Conservation (phyloP, 2,888 invertebrate species). For the Nephrotoma flavescens region DNA sequence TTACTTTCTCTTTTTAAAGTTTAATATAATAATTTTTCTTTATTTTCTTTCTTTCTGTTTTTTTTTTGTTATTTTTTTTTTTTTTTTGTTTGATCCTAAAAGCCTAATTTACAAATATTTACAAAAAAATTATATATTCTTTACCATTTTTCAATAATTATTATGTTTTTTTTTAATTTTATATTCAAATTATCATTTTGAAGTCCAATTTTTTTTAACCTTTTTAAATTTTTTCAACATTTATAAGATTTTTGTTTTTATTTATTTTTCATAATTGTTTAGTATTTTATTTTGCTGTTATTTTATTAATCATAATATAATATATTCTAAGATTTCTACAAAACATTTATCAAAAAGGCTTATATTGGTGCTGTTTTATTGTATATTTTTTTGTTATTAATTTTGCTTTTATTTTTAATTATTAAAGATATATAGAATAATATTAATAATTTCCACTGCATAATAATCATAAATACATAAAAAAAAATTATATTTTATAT, state of each 20-base stretch:
- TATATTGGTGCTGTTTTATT: slow-evolving; percentile 2
- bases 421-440: neutral
- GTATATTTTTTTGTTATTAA: neutral
- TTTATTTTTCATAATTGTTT: neutral
- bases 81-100: neutral
- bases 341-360: slow-evolving; percentile 6
- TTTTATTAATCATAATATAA: neutral
- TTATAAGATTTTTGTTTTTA: neutral
- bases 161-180: neutral
- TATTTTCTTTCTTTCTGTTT: neutral
- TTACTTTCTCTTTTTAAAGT: neutral
- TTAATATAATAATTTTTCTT: neutral
- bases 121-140: neutral
- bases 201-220: neutral
- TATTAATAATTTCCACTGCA: neutral
- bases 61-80: neutral
- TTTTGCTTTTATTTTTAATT: neutral
- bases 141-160: neutral
- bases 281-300: neutral
- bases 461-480: neutral
- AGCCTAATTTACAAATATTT: slow-evolving; percentile 2
- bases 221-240: neutral
- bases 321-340: slow-evolving; percentile 1
- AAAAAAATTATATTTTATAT: neutral
- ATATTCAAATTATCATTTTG: neutral